Percentiles rank a stretch among this genome's conserved stretches.
These are phyloP conservation scores for Cygnus olor DNA, from an alignment of 2,797 vertebrate genomes.

Conservation along the genomic window DNA sequence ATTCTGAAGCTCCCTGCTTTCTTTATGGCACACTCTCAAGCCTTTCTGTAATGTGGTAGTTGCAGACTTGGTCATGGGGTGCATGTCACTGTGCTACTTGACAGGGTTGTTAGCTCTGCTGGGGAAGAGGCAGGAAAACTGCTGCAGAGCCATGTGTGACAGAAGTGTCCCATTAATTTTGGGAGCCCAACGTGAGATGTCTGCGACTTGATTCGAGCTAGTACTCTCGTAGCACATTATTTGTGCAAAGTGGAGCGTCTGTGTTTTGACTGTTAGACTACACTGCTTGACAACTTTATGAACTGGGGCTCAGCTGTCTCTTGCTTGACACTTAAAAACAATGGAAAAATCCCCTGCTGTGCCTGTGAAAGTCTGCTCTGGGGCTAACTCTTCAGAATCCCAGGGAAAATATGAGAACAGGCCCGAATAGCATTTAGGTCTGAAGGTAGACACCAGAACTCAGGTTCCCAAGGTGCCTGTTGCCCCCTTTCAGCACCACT, in stretches of 20 bases:
- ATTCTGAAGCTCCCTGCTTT: not conserved
- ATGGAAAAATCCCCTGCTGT: rapidly evolving
- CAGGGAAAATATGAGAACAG: not conserved
- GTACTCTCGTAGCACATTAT: not conserved
- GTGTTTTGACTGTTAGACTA: not conserved
- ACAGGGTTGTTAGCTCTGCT: not conserved
- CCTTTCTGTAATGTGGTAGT: not conserved
- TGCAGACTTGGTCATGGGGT: not conserved
- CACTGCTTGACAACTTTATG: not conserved
- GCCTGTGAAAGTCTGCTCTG: not conserved
- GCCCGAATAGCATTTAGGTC: not conserved
- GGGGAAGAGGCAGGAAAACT: not conserved
- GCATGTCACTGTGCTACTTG: rapidly evolving
- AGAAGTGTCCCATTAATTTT: not conserved
- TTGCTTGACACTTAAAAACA: not conserved
- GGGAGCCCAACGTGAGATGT: not conserved
- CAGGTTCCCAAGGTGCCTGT: not conserved
- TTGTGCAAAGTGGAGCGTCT: not conserved
- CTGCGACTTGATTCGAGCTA: not conserved
- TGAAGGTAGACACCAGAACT: not conserved
- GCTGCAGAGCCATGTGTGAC: not conserved
- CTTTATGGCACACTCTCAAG: not conserved
- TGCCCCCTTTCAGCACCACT: rapidly evolving
- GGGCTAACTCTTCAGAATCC: not conserved
- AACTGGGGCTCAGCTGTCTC: not conserved